These are phyloP conservation scores for Phrynocephalus guinanensis DNA, from an alignment of 2,797 vertebrate species.

Conservation along the genomic window DNA sequence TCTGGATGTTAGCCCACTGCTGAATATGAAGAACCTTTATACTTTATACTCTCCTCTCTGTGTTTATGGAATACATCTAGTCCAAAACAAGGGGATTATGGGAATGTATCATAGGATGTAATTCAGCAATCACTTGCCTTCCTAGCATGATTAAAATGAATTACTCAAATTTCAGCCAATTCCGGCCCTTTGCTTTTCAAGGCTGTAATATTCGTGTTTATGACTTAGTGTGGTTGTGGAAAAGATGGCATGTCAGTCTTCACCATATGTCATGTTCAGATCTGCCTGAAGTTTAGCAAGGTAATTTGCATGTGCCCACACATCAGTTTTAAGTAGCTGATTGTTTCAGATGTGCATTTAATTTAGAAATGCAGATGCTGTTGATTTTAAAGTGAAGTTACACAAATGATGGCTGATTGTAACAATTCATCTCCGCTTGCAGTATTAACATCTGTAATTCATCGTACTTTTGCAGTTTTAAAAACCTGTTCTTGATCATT, in stretches of 20 bases:
- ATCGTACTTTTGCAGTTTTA: conserved; percentile 20
- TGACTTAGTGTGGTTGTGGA: conserved; percentile 17
- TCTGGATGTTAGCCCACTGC: neutral
- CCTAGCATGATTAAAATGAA: conserved; percentile 17
- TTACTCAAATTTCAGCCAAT: conserved; percentile 20
- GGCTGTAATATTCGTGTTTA: conserved; percentile 15
- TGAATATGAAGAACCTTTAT: neutral
- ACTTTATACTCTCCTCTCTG: too few species aligned
- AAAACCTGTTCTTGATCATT: conserved; percentile 42
- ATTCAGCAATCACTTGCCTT: conserved; percentile 1
- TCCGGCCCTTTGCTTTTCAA: neutral
- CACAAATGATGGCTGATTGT: conserved; percentile 37
- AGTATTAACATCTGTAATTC: conserved; percentile 50
- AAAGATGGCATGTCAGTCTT: neutral
- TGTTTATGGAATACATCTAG: conserved; percentile 1
- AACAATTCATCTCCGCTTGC: conserved; percentile 48
- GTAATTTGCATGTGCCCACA: conserved; percentile 44
- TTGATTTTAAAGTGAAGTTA: conserved; percentile 44
- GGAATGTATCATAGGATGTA: conserved; percentile 5
- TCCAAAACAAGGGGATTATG: conserved; percentile 9
- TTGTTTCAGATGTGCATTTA: conserved; percentile 39
- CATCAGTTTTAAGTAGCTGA: conserved; percentile 36
- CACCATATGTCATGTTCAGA: conserved; percentile 32
- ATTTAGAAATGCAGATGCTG: conserved; percentile 46
- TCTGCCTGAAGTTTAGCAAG: conserved; percentile 33